Evolutionary conservation across 35 echinoderm and acorn worm genomes (phyloP).

Genomic region (Chiridota heheva): DNA sequence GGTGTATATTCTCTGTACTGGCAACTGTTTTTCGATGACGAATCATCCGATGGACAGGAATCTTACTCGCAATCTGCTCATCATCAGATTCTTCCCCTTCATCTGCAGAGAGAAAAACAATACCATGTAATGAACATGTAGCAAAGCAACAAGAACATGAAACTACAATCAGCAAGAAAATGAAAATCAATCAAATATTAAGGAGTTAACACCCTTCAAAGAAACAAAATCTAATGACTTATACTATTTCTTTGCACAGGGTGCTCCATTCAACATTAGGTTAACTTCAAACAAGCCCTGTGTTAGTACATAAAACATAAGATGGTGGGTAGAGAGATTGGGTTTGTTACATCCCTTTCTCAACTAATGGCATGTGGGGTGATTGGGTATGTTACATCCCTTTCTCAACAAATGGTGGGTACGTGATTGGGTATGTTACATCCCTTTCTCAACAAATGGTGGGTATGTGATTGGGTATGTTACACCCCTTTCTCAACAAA

Average conservation of each 20-base stretch:
- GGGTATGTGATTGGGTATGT: no score
- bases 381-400: no score
- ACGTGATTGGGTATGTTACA: no score
- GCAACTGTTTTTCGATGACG: slow-evolving; percentile 73
- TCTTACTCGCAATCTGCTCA: slow-evolving; percentile 39
- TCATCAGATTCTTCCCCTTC: slow-evolving; percentile 85
- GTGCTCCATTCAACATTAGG: background rate
- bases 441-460: no score
- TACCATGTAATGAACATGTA: slow-evolving; percentile 17
- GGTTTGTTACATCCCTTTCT: no score
- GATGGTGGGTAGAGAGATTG: no score
- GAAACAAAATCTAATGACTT: background rate
- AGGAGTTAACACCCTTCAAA: background rate
- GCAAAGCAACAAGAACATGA: background rate
- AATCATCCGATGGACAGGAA: slow-evolving; percentile 50
- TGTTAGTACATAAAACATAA: no score
- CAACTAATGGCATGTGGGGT: no score
- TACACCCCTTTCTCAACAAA: no score
- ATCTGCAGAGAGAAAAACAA: slow-evolving; percentile 45
- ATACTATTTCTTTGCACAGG: background rate
- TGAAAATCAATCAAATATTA: background rate
- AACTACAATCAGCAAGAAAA: background rate
- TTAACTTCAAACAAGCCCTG: no score
- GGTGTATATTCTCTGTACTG: slow-evolving; percentile 61
- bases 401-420: no score